Base-by-base conservation (phyloP, 2,797 vertebrate genomes). In the Nothura maculosa region DNA sequence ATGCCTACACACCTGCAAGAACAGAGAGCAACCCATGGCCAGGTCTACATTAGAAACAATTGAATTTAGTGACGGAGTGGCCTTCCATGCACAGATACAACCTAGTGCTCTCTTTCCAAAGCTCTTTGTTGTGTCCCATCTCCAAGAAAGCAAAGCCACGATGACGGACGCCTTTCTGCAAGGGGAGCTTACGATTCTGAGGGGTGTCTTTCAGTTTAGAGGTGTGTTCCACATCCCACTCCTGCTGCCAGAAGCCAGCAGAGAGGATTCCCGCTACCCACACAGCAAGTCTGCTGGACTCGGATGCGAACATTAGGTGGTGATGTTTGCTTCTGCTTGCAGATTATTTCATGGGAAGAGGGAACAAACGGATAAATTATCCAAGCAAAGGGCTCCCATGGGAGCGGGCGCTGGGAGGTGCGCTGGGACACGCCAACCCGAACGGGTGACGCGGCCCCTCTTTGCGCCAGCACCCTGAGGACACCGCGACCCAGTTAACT, bases 401-500 rank as follows among this genome's bases (percentile, higher is more conserved):
- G 80, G 62, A n/a, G 64, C 3, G 1, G 24, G 20, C 3, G 12
- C 9, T 1, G 69, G 27, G 74, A 1, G 42, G 61, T n/a, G 16
- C 20, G 1, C 30, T 9, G 11, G 64, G 69, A 48, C 1, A 8
- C 5, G 22, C 42, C 84, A 24, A 42, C 47, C 61, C 70, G 2
- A 18, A 13, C 3, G 2, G 6, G n/a, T 16, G 34, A 13, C 2
- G 30, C 55, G 34, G 79, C 50, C 80, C 79, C 57, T 32, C 4
- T 25, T 43, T 3, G 32, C 40, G 4, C 1, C 4, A 20, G 43
- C 30, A 3, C 6, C 9, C 63, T 2, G 48, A 54, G 95, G 75
- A 74, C 8, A 3, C 1, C 1, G 68, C 94, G 94, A 93, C 91
- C 91, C 55, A 91, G 36, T 94, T 94, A 96, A 92, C 94, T 10